A percentile compares a stretch with the other conserved stretches of the same genome.
Conservation (phyloP, 35 echinoderm and acorn worm species). For the Ptychodera flava region DNA sequence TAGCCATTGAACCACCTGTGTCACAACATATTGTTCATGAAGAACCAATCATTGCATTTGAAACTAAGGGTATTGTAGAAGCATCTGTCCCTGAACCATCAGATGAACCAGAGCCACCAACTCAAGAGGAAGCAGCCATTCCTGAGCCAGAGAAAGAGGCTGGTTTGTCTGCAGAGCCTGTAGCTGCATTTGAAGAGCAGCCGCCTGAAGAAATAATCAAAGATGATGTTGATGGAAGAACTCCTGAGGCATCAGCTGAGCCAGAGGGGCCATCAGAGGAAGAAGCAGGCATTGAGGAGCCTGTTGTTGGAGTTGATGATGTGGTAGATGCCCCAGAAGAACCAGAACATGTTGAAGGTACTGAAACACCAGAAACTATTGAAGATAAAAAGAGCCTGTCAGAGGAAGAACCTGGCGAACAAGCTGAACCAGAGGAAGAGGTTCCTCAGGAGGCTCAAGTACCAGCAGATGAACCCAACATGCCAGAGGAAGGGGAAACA, state of each 20-base stretch:
- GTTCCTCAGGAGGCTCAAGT: neutral
- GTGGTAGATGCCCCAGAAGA: neutral
- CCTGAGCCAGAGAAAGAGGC: neutral
- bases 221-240: neutral
- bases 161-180: neutral
- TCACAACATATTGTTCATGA: neutral
- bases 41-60: neutral
- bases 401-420: constrained; percentile 2
- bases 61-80: constrained; percentile 7
- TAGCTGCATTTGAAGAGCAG: neutral
- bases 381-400: neutral
- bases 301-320: neutral
- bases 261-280: constrained; percentile 1
- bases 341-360: neutral
- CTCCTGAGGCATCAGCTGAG: neutral
- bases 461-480: neutral
- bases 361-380: neutral
- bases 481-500: constrained; percentile 7
- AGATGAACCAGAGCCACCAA: constrained; percentile 18
- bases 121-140: constrained; percentile 20
- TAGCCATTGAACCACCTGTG: constrained; percentile 3
- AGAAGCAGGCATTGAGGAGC: neutral
- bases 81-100: constrained; percentile 17
- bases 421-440: constrained; percentile 11
- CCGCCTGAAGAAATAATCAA: neutral